phyloP scores from a whole-genome alignment of 2,113 vertebrate genomes.

The Ammodramus savannarum region DNA sequence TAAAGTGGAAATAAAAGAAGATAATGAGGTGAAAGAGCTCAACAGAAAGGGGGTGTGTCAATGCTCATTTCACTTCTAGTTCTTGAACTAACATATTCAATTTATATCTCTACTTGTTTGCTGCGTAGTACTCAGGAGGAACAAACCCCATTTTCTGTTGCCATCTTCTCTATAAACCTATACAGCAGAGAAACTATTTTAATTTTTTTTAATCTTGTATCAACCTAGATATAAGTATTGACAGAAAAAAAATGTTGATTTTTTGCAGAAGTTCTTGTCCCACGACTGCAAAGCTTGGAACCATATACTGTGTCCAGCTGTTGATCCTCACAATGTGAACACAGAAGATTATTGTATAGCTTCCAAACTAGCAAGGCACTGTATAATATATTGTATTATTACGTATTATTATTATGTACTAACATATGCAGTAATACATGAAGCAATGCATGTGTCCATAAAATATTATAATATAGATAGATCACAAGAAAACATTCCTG shows the following conservation, averaged over 20 bases:
- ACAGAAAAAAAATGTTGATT: background rate
- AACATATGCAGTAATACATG: background rate
- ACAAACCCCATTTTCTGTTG: background rate
- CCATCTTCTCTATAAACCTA: background rate
- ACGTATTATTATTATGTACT: background rate
- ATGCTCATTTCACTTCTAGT: background rate
- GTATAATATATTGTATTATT: background rate
- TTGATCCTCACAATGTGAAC: background rate
- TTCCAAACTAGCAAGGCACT: background rate
- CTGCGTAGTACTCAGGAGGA: background rate
- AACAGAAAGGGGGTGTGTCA: background rate
- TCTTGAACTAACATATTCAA: background rate
- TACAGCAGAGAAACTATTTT: background rate
- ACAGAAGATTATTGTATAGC: background rate
- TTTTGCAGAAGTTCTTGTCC: background rate
- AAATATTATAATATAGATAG: background rate
- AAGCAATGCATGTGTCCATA: too few species aligned
- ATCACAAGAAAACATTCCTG: background rate
- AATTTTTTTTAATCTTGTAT: background rate
- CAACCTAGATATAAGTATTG: background rate
- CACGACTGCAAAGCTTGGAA: background rate
- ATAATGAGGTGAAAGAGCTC: background rate
- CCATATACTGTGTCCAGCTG: background rate
- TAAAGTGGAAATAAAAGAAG: background rate
- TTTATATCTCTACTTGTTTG: background rate